Conservation (phyloP, 2,113 vertebrate species). For the Nematolebias whitei region DNA sequence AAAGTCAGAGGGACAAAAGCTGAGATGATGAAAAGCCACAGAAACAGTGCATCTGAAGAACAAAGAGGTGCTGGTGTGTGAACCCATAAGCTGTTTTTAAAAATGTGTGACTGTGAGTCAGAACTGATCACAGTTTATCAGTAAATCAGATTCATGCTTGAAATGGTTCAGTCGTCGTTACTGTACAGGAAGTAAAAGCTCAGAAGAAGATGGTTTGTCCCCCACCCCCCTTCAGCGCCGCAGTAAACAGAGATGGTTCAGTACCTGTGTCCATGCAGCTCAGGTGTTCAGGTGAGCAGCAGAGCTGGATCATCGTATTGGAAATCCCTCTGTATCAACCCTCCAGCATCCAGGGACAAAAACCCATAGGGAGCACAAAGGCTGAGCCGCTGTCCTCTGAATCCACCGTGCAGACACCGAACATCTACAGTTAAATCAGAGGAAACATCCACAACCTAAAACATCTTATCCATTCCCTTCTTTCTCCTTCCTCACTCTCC, state of each 20-base stretch:
- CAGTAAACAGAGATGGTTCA: neutral
- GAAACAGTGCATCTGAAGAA: neutral
- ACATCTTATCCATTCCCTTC: slow-evolving; percentile 13
- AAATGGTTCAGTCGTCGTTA: neutral
- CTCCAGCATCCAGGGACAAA: slow-evolving; percentile 33
- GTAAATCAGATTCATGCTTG: neutral
- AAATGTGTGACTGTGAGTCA: neutral
- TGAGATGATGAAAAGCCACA: neutral
- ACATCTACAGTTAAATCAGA: neutral
- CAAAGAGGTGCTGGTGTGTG: neutral
- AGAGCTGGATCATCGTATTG: slow-evolving; percentile 10
- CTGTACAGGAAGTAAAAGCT: neutral
- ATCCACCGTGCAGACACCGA: slow-evolving; percentile 4
- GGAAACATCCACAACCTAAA: neutral
- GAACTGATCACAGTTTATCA: neutral
- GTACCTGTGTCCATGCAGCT: slow-evolving; percentile 61
- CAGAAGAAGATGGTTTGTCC: neutral
- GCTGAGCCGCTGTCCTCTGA: slow-evolving; percentile 23
- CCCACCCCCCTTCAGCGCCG: slow-evolving; percentile 5
- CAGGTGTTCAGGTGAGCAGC: slow-evolving; percentile 25
- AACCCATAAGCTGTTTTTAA: neutral
- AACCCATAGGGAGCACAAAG: slow-evolving; percentile 26
- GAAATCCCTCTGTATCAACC: slow-evolving; percentile 48
- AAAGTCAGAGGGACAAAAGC: neutral
- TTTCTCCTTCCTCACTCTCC: slow-evolving; percentile 3